Evolutionary conservation across 2,888 invertebrate species (phyloP).

Genomic region (Chamaedrilus cognettii): DNA sequence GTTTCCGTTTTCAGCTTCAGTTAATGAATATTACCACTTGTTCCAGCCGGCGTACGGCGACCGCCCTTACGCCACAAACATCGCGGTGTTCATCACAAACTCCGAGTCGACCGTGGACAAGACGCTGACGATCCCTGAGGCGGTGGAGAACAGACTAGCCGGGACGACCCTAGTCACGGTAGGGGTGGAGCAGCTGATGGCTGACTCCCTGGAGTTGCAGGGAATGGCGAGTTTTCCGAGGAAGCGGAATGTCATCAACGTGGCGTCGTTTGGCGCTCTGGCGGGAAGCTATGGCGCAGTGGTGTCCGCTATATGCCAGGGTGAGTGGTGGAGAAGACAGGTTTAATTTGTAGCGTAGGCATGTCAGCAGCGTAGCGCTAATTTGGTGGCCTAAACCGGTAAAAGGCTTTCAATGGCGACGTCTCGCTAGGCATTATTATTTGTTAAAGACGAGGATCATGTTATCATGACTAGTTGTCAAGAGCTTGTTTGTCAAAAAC

Average conservation of each 20-base stretch:
- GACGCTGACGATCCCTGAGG: conserved; percentile 47
- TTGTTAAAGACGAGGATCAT: no score
- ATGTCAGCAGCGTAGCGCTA: no score
- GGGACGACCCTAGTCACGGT: conserved; percentile 19
- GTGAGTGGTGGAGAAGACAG: conserved; percentile 3
- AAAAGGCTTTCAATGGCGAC: no score
- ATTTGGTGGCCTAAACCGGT: no score
- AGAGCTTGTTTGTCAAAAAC: no score
- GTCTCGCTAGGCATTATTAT: no score
- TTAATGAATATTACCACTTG: no score
- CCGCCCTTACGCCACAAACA: conserved; percentile 46
- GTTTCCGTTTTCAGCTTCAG: no score
- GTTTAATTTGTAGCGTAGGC: no score
- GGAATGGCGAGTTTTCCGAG: conserved; percentile 52
- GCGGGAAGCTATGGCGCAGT: background rate
- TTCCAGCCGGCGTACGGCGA: conserved; percentile 46
- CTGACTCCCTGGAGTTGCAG: conserved; percentile 42
- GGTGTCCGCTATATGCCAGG: conserved; percentile 6
- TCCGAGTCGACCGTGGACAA: conserved; percentile 48
- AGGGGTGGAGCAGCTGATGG: conserved; percentile 20
- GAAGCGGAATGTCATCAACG: conserved; percentile 46
- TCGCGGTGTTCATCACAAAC: conserved; percentile 49
- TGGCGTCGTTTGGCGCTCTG: conserved; percentile 22
- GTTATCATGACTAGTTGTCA: no score
- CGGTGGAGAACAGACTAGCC: conserved; percentile 26